Conservation (phyloP, 2,888 invertebrate species). For the Campoletis raptor region DNA sequence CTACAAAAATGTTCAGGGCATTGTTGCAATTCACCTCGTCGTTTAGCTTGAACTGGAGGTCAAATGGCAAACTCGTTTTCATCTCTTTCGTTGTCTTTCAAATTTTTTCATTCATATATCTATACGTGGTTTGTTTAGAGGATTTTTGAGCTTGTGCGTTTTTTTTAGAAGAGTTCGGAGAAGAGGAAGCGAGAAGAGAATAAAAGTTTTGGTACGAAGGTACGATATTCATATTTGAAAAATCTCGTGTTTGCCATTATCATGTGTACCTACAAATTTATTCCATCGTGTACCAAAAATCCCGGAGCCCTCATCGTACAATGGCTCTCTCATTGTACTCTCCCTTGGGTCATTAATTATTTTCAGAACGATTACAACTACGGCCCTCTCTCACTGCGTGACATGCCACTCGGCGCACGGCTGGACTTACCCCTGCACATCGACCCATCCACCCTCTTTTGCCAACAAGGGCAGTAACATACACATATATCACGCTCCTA, state of each 20-base stretch:
- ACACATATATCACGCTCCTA: neutral
- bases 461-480: neutral
- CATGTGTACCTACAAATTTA: conserved; percentile 53
- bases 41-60: conserved; percentile 25
- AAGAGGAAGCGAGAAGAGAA: neutral
- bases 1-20: neutral
- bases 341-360: conserved; percentile 69
- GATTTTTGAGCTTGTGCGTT: neutral
- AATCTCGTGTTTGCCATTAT: conserved; percentile 58
- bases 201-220: neutral
- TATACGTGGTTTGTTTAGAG: neutral
- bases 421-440: conserved; percentile 8
- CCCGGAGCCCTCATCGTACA: conserved; percentile 10
- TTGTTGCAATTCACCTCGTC: neutral
- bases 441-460: conserved; percentile 24
- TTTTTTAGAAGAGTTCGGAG: neutral
- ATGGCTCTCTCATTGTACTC: conserved; percentile 49
- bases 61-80: conserved; percentile 52
- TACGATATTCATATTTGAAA: conserved; percentile 55
- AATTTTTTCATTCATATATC: neutral
- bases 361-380: conserved; percentile 66
- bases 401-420: conserved; percentile 14
- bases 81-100: conserved; percentile 6
- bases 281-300: conserved; percentile 41
- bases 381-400: conserved; percentile 40